Evolutionary conservation across 2,888 invertebrate genomes (phyloP).

Genomic region (Latheticus oryzae): DNA sequence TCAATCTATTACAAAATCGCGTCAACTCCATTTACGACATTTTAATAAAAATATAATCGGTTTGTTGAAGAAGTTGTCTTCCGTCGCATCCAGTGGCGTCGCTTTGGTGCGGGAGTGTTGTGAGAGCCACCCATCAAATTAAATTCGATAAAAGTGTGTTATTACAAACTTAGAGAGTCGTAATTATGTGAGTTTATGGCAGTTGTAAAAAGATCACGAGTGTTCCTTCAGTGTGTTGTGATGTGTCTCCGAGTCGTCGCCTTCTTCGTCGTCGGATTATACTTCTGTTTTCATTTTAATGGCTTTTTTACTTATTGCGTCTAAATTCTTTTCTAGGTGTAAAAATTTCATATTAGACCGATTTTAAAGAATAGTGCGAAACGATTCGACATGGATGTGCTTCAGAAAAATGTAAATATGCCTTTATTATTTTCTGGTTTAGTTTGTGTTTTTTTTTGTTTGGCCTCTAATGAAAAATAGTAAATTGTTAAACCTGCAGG

Average conservation of each 20-base stretch:
- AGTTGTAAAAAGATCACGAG: slow-evolving; percentile 43
- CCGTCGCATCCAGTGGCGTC: slow-evolving; percentile 26
- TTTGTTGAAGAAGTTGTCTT: slow-evolving; percentile 3
- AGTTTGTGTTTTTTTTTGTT: slow-evolving; percentile 34
- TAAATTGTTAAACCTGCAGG: slow-evolving; percentile 16
- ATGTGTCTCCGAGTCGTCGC: slow-evolving; percentile 39
- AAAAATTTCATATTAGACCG: slow-evolving; percentile 41
- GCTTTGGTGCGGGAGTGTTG: slow-evolving; percentile 28
- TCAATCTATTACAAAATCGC: slow-evolving; percentile 40
- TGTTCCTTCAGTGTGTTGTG: slow-evolving; percentile 40
- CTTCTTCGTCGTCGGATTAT: slow-evolving; percentile 39
- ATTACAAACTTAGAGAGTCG: slow-evolving; percentile 44
- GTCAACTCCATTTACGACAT: too few relatives aligned
- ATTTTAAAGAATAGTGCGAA: slow-evolving; percentile 47
- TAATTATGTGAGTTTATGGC: slow-evolving; percentile 45
- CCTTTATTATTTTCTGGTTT: slow-evolving; percentile 40
- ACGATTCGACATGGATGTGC: slow-evolving; percentile 59
- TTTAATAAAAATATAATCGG: slow-evolving; percentile 52
- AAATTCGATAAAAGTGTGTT: slow-evolving; percentile 47
- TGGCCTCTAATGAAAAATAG: slow-evolving; percentile 9
- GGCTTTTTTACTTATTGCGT: slow-evolving; percentile 45
- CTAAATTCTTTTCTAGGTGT: slow-evolving; percentile 56
- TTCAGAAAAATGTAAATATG: slow-evolving; percentile 62
- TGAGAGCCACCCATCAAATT: slow-evolving; percentile 37
- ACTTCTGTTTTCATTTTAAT: slow-evolving; percentile 24